phyloP scores from a whole-genome alignment of 2,888 invertebrate genomes.

The Eulithis testata region DNA sequence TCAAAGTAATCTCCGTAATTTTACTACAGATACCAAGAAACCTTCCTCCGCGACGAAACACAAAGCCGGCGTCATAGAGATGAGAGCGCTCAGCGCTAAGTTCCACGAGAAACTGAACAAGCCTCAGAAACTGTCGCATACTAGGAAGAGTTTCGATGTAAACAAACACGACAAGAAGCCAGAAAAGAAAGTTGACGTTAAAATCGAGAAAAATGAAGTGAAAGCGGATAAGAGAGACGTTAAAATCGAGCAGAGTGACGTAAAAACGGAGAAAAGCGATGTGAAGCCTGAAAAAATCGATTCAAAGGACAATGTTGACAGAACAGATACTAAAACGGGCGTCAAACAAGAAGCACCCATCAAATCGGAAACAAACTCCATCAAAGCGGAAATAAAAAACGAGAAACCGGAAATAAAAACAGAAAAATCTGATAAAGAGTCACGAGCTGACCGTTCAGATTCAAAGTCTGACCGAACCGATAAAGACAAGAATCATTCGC shows the following conservation, averaged over 20 bases:
- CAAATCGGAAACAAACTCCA: slow-evolving; percentile 35
- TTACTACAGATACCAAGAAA: slow-evolving; percentile 65
- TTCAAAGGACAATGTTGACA: slow-evolving; percentile 24
- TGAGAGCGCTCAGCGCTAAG: slow-evolving; percentile 77
- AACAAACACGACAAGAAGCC: slow-evolving; percentile 60
- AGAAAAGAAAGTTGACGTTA: slow-evolving; percentile 51
- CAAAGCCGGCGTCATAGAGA: slow-evolving; percentile 78
- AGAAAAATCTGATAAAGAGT: slow-evolving; percentile 46
- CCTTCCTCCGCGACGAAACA: slow-evolving; percentile 60
- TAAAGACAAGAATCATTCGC: slow-evolving; percentile 53
- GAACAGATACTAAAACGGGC: slow-evolving; percentile 18
- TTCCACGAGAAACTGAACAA: slow-evolving; percentile 69
- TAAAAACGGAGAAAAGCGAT: slow-evolving; percentile 43
- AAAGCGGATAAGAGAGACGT: slow-evolving; percentile 45
- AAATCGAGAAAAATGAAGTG: slow-evolving; percentile 44
- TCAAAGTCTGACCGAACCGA: slow-evolving; percentile 39
- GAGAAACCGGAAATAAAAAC: slow-evolving; percentile 31
- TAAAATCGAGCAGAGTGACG: slow-evolving; percentile 40
- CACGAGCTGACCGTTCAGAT: slow-evolving; percentile 28
- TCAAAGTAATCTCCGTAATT: no score
- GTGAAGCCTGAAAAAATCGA: slow-evolving; percentile 37
- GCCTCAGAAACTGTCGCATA: slow-evolving; percentile 62
- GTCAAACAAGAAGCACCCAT: slow-evolving; percentile 23
- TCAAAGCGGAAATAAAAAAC: slow-evolving; percentile 35
- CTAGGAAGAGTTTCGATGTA: slow-evolving; percentile 66